phyloP scores from a whole-genome alignment of 2,113 vertebrate genomes.

The Noctilio leporinus region DNA sequence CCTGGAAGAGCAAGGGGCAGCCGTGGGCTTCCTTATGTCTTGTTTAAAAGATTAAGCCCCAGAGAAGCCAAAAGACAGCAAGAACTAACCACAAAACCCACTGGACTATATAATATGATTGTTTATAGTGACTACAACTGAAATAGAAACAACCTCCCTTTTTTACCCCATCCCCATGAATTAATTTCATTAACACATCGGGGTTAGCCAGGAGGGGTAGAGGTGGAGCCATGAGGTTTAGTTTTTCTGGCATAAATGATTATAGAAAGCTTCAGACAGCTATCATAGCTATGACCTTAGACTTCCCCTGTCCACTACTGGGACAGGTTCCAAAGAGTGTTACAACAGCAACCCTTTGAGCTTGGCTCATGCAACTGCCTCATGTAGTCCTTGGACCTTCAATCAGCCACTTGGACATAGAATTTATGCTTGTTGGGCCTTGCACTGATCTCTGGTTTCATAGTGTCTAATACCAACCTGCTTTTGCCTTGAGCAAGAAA shows the following conservation, averaged over 20 bases:
- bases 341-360: neutral
- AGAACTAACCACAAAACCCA: neutral
- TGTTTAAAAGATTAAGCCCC: neutral
- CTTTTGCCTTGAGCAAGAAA: neutral
- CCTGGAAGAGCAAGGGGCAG: neutral
- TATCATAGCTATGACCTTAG: neutral
- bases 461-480: neutral
- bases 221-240: neutral
- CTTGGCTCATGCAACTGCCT: neutral
- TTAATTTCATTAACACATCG: neutral
- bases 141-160: neutral
- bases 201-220: neutral
- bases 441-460: neutral
- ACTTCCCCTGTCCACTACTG: neutral
- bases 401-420: neutral
- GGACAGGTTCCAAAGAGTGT: neutral
- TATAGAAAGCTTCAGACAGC: neutral
- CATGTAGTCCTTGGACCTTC: neutral
- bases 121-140: neutral
- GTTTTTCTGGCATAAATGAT: neutral
- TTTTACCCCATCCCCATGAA: neutral
- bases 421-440: neutral
- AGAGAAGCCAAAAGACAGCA: neutral
- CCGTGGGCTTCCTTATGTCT: neutral
- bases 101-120: neutral